These are phyloP conservation scores for Mus musculus DNA, from an alignment of 2,113 vertebrate species.

Conservation along the genomic window GRCm39 chr5:60900001-60900500, in stretches of 20 bases:
- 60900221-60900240: conserved; percentile 41
- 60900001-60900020: neutral
- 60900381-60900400: neutral
- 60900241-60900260: conserved; percentile 40
- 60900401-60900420: neutral
- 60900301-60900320: conserved; percentile 10
- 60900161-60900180: neutral
- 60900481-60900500: neutral
- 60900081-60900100: neutral
- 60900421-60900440: neutral
- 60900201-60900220: conserved; percentile 49
- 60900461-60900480: neutral
- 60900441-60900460: neutral
- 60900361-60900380: conserved; percentile 25
- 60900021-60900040: neutral
- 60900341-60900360: conserved; percentile 1
- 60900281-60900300: conserved; percentile 40
- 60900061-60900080: no score
- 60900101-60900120: neutral
- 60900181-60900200: conserved; percentile 9
- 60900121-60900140: neutral
- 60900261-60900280: conserved; percentile 45
- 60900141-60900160: neutral
- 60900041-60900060: neutral
- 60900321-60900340: neutral